phyloP scores from a whole-genome alignment of 2,888 invertebrate species.

The Allolobophora icterica region DNA sequence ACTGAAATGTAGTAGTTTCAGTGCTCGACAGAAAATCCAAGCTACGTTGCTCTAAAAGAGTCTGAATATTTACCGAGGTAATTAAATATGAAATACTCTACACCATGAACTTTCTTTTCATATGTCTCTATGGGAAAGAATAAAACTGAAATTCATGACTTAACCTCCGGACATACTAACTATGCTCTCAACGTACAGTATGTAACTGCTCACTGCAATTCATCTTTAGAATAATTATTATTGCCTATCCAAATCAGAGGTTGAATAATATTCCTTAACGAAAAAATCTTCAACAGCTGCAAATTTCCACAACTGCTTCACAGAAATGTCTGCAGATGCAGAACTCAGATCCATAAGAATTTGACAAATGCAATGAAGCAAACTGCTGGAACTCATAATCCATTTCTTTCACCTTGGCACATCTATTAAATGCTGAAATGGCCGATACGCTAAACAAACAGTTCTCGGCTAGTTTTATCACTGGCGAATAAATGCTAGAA shows the following conservation, averaged over 20 bases:
- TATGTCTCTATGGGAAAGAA: neutral
- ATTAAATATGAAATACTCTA: neutral
- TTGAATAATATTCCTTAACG: neutral
- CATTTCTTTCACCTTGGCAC: neutral
- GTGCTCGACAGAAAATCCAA: slow-evolving; percentile 6
- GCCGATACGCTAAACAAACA: neutral
- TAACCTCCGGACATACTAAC: neutral
- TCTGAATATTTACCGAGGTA: too few relatives aligned
- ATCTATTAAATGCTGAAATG: too few relatives aligned
- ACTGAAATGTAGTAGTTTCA: neutral
- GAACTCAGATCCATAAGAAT: neutral
- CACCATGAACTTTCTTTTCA: neutral
- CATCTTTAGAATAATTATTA: neutral
- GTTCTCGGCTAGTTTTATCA: neutral
- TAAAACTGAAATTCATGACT: neutral
- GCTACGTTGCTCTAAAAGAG: neutral
- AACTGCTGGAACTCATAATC: neutral
- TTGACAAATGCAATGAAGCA: neutral
- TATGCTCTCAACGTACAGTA: neutral
- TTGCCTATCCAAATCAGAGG: neutral
- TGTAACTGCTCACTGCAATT: neutral
- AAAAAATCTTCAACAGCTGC: neutral
- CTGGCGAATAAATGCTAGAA: neutral
- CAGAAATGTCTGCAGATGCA: neutral
- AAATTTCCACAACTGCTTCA: neutral